Base-by-base conservation (phyloP, 1,140 invertebrate species). In the Pseudomyrmex flavicornis region DNA sequence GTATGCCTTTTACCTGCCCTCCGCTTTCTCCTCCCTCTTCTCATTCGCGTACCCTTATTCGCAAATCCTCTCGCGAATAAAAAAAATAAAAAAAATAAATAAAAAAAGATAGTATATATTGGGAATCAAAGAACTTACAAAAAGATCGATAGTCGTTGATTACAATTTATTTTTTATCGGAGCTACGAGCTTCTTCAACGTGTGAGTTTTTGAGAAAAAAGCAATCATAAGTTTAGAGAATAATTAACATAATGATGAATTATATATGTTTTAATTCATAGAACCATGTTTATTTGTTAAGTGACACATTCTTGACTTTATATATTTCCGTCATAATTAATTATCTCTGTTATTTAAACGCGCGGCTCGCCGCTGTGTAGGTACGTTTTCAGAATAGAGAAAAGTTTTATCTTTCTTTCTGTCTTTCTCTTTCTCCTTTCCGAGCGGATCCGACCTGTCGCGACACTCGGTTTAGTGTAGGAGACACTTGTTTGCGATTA, bases 1-100 rank as follows among this genome's bases (percentile, higher is more conserved):
- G 86, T 88, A 87, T 87, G 85, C 88, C 82, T 87, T 83, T 58
- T 59, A 84, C 79, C 75, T 85, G 35, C 75, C 85, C 82, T 61
- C 46, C 58, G 54, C 59, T n/a, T 59, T 54, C 61, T 56, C 62
- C 83, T 74, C 61, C 74, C 20, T 58, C 17, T 35, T 35, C 58
- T 74, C 70, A 46, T 74, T 46, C 58, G 44, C 63, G 3, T 3
- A 35, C 5, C n/a, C 22, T 72, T 54, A 80, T 80, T 54, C 65
- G 54, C 54, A 66, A 58, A 44, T 80, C 20, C 20, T 80, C 44
- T 17, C 9, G 66, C 44, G n/a, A 72, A 26, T 26, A 26, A 26
- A 26, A 26, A 26, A 26, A 26, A 22, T 17, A 22, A 22, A 35
- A 35, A 35, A 35, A 35, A 20, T 72, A n/a, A 12, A 72, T 20